A percentile compares a stretch with the other conserved stretches of the same genome.
phyloP scores from a whole-genome alignment of 2,888 invertebrate species.

The Pelosia muscerda region DNA sequence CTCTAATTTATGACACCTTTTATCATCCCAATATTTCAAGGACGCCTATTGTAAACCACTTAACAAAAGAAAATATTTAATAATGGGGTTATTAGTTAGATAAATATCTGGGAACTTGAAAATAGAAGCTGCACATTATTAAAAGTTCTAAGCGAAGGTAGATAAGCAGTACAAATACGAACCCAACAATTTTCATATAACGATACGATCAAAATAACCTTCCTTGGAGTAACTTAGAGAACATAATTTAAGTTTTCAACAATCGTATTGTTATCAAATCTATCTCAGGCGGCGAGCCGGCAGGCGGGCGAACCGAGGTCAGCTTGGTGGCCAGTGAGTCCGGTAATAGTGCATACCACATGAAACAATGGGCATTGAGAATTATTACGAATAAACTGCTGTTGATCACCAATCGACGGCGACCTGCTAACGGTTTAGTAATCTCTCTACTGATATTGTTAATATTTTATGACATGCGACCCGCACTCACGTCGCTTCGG shows the following conservation, averaged over 20 bases:
- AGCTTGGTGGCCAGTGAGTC: slow-evolving; percentile 28
- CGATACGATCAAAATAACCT: slow-evolving; percentile 68
- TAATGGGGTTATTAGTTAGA: slow-evolving; percentile 47
- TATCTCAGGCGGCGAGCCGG: slow-evolving; percentile 56
- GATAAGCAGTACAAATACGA: slow-evolving; percentile 61
- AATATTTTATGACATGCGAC: not conserved
- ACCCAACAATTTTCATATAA: slow-evolving; percentile 62
- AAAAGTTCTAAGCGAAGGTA: slow-evolving; percentile 51
- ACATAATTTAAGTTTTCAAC: slow-evolving; percentile 74
- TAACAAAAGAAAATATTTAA: slow-evolving; percentile 49
- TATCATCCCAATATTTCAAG: slow-evolving; percentile 17
- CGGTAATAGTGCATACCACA: slow-evolving; percentile 44
- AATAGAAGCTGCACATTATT: slow-evolving; percentile 52
- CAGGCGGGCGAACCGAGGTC: slow-evolving; percentile 39
- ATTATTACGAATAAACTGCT: slow-evolving; percentile 56
- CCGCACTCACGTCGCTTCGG: not conserved
- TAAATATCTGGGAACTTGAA: slow-evolving; percentile 56
- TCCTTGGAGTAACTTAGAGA: slow-evolving; percentile 63
- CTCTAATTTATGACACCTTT: not conserved
- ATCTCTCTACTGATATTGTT: not conserved
- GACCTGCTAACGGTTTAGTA: slow-evolving; percentile 9
- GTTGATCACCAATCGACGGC: slow-evolving; percentile 26
- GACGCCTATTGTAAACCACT: slow-evolving; percentile 26
- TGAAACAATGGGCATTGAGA: slow-evolving; percentile 58
- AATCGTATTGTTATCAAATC: slow-evolving; percentile 72